Evolutionary conservation across 2,888 invertebrate genomes (phyloP).

Genomic region (Apamea epomidion): DNA sequence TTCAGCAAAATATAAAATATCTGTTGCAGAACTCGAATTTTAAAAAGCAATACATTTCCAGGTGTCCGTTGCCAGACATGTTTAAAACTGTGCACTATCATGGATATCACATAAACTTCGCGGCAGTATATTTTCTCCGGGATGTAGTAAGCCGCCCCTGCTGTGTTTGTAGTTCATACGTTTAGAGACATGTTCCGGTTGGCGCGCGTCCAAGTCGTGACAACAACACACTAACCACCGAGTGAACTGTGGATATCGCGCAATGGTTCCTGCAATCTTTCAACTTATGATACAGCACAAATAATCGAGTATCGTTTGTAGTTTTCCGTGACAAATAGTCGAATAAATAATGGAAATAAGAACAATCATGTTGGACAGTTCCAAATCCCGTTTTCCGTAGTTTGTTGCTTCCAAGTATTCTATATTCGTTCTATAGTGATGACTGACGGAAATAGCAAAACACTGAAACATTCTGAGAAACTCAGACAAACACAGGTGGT

Average conservation of each 20-base stretch:
- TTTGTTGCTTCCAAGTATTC: conserved; percentile 26
- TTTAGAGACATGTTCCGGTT: conserved; percentile 44
- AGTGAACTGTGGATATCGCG: conserved; percentile 12
- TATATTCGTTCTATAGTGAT: conserved; percentile 16
- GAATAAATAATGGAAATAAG: conserved; percentile 20
- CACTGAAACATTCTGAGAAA: conserved; percentile 33
- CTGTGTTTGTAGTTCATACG: conserved; percentile 36
- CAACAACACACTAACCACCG: conserved; percentile 15
- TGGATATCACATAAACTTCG: conserved; percentile 21
- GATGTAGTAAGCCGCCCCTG: conserved; percentile 1
- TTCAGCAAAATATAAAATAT: neutral
- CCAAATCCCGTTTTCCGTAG: neutral
- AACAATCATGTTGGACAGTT: conserved; percentile 27
- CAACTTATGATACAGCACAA: conserved; percentile 15
- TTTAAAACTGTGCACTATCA: conserved; percentile 36
- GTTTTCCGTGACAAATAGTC: neutral
- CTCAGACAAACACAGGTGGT: conserved; percentile 51
- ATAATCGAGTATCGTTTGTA: conserved; percentile 14
- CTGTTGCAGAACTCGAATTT: conserved; percentile 13
- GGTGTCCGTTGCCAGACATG: conserved; percentile 2
- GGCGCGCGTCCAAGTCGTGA: conserved; percentile 46
- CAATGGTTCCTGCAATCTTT: conserved; percentile 21
- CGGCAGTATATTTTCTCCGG: conserved; percentile 20
- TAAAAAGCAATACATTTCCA: conserved; percentile 24
- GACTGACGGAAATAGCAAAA: conserved; percentile 31